These are phyloP conservation scores for Sardinella longiceps DNA, from an alignment of 2,797 vertebrate species.

Conservation along the genomic window DNA sequence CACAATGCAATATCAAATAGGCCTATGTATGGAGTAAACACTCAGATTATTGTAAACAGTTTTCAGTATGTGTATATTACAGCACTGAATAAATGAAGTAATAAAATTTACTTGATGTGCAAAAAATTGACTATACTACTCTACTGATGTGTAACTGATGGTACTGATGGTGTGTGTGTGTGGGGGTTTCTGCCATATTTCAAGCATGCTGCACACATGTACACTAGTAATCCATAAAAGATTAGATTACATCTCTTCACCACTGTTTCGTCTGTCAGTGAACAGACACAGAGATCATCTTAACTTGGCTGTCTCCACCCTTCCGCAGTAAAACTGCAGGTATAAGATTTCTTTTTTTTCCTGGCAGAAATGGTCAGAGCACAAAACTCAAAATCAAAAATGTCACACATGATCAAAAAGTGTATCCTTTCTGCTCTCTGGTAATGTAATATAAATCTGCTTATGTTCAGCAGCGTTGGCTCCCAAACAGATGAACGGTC, in stretches of 20 bases:
- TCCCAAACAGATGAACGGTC: background rate
- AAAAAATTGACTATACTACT: too few relatives aligned
- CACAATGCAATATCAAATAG: too few relatives aligned
- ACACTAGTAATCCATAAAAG: background rate
- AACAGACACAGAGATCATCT: background rate
- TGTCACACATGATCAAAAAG: background rate
- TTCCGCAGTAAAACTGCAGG: background rate
- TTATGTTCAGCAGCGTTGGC: background rate
- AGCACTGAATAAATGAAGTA: too few relatives aligned
- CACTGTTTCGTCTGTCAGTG: background rate
- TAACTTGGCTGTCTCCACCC: background rate
- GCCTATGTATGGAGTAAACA: too few relatives aligned
- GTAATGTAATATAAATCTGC: background rate
- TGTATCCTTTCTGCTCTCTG: background rate
- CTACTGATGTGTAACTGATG: too few relatives aligned
- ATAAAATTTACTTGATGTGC: too few relatives aligned
- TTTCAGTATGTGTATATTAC: too few relatives aligned
- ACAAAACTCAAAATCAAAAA: background rate
- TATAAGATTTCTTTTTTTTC: background rate
- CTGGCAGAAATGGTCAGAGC: background rate
- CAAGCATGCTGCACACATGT: background rate
- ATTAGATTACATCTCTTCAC: background rate
- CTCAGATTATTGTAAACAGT: too few relatives aligned
- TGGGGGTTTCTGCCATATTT: background rate
- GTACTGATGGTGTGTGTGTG: too few relatives aligned